Conservation (phyloP, 2,888 invertebrate genomes). For the Tillus elongatus region DNA sequence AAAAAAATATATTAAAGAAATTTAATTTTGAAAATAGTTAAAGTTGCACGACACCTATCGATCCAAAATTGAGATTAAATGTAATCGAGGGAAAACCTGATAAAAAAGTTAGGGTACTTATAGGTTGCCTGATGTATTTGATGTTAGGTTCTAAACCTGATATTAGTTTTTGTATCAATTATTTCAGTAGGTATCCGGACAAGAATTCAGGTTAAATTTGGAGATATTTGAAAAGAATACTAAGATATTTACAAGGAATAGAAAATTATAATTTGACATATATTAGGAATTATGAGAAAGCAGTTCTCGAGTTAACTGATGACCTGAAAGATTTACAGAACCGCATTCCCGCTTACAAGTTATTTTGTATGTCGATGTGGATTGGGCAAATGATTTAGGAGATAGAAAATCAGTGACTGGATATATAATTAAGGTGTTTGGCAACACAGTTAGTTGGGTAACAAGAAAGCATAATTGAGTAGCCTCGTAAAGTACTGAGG, state of each 20-base stretch:
- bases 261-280: slow-evolving; percentile 11
- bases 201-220: slow-evolving; percentile 12
- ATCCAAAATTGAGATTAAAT: slow-evolving; percentile 10
- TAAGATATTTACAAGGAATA: slow-evolving; percentile 18
- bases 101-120: slow-evolving; percentile 16
- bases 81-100: too few relatives aligned
- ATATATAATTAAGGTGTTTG: background rate
- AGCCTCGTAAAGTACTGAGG: background rate
- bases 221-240: slow-evolving; percentile 18
- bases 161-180: slow-evolving; percentile 14
- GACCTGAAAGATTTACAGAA: too few relatives aligned
- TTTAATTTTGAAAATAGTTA: slow-evolving; percentile 8
- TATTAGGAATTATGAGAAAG: too few relatives aligned
- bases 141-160: slow-evolving; percentile 16
- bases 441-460: background rate
- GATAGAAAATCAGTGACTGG: slow-evolving; percentile 16
- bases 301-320: too few relatives aligned
- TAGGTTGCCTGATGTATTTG: slow-evolving; percentile 19
- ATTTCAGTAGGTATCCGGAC: slow-evolving; percentile 17
- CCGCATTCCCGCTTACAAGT: too few relatives aligned
- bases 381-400: slow-evolving; percentile 26
- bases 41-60: slow-evolving; percentile 6
- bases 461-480: background rate
- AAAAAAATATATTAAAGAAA: slow-evolving; percentile 4
- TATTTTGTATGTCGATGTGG: slow-evolving; percentile 28